Evolutionary conservation across 2,113 vertebrate species (phyloP).

Genomic region (Notothenia coriiceps): DNA sequence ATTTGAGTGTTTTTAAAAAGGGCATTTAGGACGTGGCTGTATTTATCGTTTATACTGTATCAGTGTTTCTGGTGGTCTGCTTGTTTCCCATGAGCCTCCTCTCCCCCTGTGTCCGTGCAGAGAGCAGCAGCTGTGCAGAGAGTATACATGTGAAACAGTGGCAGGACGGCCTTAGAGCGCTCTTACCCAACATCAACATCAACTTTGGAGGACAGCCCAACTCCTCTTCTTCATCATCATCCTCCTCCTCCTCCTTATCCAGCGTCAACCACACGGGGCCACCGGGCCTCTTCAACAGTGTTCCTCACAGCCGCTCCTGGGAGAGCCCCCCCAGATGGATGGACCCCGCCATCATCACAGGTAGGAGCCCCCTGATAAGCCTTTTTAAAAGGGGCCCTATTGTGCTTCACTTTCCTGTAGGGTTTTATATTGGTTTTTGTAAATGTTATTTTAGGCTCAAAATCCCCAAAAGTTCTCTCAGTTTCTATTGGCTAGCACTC

Average conservation of each 20-base stretch:
- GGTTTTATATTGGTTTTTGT: no score
- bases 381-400: neutral
- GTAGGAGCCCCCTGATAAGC: neutral
- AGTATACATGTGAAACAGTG: conserved; percentile 16
- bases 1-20: no score
- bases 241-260: conserved; percentile 7
- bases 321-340: conserved; percentile 9
- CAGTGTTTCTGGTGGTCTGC: no score
- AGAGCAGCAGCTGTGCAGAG: conserved; percentile 9
- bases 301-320: conserved; percentile 11
- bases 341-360: conserved; percentile 24
- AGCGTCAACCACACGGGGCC: neutral
- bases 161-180: conserved; percentile 17
- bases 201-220: conserved; percentile 21
- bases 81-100: neutral
- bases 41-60: no score
- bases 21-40: no score
- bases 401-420: no score
- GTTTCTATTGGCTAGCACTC: no score
- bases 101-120: neutral
- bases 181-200: conserved; percentile 25
- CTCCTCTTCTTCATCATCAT: conserved; percentile 12
- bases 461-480: no score
- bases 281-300: neutral
- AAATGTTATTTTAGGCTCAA: no score